A percentile compares a stretch with the other conserved stretches of the same genome.
Evolutionary conservation across 2,113 vertebrate genomes (phyloP).

Genomic region (Terrapene triunguis): DNA sequence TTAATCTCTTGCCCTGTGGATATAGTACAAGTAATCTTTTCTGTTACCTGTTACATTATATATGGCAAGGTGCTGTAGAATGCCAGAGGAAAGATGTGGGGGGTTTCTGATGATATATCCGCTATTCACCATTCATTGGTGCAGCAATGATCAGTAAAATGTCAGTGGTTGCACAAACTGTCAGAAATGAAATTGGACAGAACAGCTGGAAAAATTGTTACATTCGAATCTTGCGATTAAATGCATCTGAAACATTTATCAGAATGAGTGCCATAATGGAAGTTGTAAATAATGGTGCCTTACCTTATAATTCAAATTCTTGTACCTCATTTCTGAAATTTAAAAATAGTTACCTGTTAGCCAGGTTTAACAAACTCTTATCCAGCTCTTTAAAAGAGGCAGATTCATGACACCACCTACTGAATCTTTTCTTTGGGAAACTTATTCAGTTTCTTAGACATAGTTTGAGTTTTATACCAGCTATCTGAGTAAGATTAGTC

Average conservation of each 20-base stretch:
- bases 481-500: neutral
- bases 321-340: slow-evolving; percentile 80
- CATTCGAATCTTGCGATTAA: slow-evolving; percentile 38
- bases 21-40: slow-evolving; percentile 32
- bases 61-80: slow-evolving; percentile 50
- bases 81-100: slow-evolving; percentile 46
- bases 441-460: neutral
- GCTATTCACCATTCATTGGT: slow-evolving; percentile 44
- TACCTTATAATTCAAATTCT: slow-evolving; percentile 73
- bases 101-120: slow-evolving; percentile 32
- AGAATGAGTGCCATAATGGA: slow-evolving; percentile 77
- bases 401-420: slow-evolving; percentile 40
- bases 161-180: slow-evolving; percentile 45
- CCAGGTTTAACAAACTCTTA: neutral
- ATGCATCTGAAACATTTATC: slow-evolving; percentile 60
- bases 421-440: slow-evolving; percentile 11
- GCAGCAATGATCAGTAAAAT: slow-evolving; percentile 25
- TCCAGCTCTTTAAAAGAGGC: slow-evolving; percentile 35
- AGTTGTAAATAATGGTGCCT: slow-evolving; percentile 85
- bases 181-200: slow-evolving; percentile 57
- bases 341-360: slow-evolving; percentile 55
- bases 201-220: slow-evolving; percentile 48
- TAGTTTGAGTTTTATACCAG: neutral
- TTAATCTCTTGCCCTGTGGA: slow-evolving; percentile 46
- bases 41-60: slow-evolving; percentile 35